Base-by-base conservation (phyloP, 2,888 invertebrate genomes). In the Eupithecia dodoneata region DNA sequence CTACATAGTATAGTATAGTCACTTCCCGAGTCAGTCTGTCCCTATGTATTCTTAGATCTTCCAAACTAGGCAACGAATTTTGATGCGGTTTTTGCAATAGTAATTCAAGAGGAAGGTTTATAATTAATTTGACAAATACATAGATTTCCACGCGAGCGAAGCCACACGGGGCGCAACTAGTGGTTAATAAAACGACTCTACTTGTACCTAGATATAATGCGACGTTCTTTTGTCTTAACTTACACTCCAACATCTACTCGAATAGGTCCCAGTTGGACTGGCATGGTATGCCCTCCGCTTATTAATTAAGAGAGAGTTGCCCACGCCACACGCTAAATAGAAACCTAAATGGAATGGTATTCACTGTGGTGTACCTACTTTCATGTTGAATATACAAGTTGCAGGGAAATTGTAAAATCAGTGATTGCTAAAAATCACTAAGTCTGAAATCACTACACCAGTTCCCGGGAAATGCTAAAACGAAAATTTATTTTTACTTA, bases 301-400 rank as follows among this genome's bases (percentile, higher is more conserved):
- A 91, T 88, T 91, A 90, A 92, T 87, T 81, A 92, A 88, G 91
- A 91, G 93, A 93, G 89, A 93, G 93, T 85, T 85, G 85, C 82
- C 85, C 81, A 77, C 59, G 44, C 13, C 67, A 66, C 66, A 69
- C 10, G 45, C n/a, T 45, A 3, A n/a, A 69, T 45, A n/a, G n/a
- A 45, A 42, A 45, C n/a, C 44, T 45, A 18, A 45, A 69, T 67
- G 3, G 44, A 44, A 44, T 45, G 45, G 66, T 63, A 30, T 30
- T 63, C 42, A 69, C 67, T 69, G 44, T n/a, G 67, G 44, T 44
- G 44, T 44, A 45, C 18, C 18, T 30, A 18, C 67, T 69, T 69
- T 45, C 67, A n/a, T 69, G 44, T 44, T 69, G 44, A 42, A 15
- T 44, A n/a, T 45, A 4, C 4, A 63, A 12, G 63, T 30, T 12